Evolutionary conservation across 1,140 invertebrate genomes (phyloP).

Genomic region (Latrodectus geometricus): DNA sequence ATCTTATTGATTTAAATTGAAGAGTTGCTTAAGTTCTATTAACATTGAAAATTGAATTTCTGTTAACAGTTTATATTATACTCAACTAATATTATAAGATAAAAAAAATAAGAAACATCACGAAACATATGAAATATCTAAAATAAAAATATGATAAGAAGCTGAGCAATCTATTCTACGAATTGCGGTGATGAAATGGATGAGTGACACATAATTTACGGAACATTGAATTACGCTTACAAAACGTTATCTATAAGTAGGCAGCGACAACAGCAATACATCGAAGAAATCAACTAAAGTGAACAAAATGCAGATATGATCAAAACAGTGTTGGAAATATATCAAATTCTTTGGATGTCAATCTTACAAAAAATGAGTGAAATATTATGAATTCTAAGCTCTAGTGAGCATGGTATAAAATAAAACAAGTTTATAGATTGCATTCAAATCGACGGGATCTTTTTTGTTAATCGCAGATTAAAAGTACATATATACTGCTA

Average conservation of each 20-base stretch:
- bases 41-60: not conserved
- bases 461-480: not conserved
- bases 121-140: not conserved
- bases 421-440: not conserved
- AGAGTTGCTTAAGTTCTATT: not conserved
- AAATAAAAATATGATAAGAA: not conserved
- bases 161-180: not conserved
- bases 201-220: not conserved
- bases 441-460: not conserved
- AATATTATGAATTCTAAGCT: not conserved
- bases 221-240: not conserved
- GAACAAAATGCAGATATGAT: not conserved
- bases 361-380: not conserved
- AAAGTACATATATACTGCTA: too few species aligned
- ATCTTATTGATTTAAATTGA: not conserved
- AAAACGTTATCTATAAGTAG: not conserved
- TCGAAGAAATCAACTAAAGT: not conserved
- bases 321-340: not conserved
- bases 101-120: not conserved
- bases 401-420: not conserved
- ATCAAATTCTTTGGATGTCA: not conserved
- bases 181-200: not conserved
- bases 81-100: not conserved
- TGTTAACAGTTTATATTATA: not conserved
- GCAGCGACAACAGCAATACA: conserved; percentile 22